Evolutionary conservation across 1,140 invertebrate genomes (phyloP).

Genomic region (Drosophila gunungcola): DNA sequence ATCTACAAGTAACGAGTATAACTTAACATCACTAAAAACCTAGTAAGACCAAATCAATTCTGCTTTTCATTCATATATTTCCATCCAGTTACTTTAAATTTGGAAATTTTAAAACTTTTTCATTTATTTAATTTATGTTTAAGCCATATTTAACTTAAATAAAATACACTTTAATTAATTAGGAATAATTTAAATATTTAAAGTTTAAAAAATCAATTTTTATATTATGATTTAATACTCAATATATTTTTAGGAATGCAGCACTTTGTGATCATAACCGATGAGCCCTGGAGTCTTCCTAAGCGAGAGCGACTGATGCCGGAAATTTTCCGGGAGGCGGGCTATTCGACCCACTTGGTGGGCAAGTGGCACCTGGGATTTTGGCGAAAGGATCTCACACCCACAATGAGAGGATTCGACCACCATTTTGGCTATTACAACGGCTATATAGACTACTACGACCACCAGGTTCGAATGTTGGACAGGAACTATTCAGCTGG

Average conservation of each 20-base stretch:
- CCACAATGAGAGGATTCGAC: slow-evolving; percentile 92
- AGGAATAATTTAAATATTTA: too few species aligned
- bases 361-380: slow-evolving; percentile 96
- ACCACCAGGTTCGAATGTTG: slow-evolving; percentile 87
- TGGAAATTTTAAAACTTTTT: too few species aligned
- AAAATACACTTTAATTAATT: too few species aligned
- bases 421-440: slow-evolving; percentile 93
- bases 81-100: too few species aligned
- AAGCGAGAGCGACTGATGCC: slow-evolving; percentile 90
- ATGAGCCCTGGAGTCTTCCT: slow-evolving; percentile 91
- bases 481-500: slow-evolving; percentile 81
- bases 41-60: too few species aligned
- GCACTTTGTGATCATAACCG: slow-evolving; percentile 90
- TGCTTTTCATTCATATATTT: too few species aligned
- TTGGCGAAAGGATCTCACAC: slow-evolving; percentile 90
- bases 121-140: too few species aligned
- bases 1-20: too few species aligned
- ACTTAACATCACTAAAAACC: too few species aligned
- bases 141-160: too few species aligned
- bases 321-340: slow-evolving; percentile 90
- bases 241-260: slow-evolving; percentile 90
- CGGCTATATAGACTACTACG: slow-evolving; percentile 93
- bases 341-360: slow-evolving; percentile 92
- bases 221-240: too few species aligned
- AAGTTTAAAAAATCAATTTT: too few species aligned